Base-by-base conservation (phyloP, 2,888 invertebrate species). In the Xiphydria camelus region DNA sequence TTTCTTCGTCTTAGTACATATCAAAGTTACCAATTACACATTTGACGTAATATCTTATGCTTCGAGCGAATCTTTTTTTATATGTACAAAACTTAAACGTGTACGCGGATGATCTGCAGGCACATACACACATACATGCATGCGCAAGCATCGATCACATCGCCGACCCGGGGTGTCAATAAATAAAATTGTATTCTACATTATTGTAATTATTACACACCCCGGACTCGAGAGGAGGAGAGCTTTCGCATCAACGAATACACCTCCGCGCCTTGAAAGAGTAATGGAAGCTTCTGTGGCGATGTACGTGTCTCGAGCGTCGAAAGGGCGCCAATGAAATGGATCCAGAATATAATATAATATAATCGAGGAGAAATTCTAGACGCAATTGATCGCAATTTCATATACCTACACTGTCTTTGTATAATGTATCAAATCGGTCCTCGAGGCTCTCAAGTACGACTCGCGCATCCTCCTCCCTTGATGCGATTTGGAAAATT, bases 151-250 rank as follows among this genome's bases (percentile, higher is more conserved):
- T n/a, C n/a, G n/a, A n/a, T n/a, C n/a, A n/a, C n/a, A 52, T 61
- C 49, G 47, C 48, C n/a, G 35, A 56, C 62, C 62, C 63, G 59
- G 63, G 65, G 65, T 59, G 63, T 59, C 49, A 70, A 73, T 73
- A 73, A 73, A 64, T 73, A 68, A 73, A 63, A 58, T 61, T 66
- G 62, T 59, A 62, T 48, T 62, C 61, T 61, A 60, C 49, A 57
- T 57, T 55, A 55, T 62, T 56, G 59, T 55, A 45, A 44, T 51
- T 50, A 55, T 50, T 53, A 42, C 53, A 61, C 64, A 62, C 64
- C 64, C 70, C 66, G 60, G 59, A 58, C 48, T n/a, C n/a, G n/a
- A n/a, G n/a, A 51, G 44, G 51, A 59, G 57, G 52, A 58, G 56
- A 53, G 10, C 34, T 33, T 10, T 15, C 34, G 34, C 34, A 18